A percentile compares a stretch with the other conserved stretches of the same genome.
phyloP scores from a whole-genome alignment of 2,797 vertebrate species.

The Phalloptychus januarius region DNA sequence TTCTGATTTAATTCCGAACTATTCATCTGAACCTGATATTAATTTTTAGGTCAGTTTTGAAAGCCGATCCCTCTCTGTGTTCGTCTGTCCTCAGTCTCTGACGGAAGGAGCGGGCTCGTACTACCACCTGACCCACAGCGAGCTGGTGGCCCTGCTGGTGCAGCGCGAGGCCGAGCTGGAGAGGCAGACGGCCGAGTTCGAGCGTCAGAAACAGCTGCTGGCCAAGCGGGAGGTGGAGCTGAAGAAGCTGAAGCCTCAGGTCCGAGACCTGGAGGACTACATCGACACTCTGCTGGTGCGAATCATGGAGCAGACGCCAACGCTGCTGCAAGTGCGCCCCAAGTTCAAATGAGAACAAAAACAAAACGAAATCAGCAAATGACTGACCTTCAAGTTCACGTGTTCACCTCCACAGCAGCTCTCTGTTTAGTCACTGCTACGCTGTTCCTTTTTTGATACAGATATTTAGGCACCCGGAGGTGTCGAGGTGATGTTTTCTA shows the following conservation, averaged over 20 bases:
- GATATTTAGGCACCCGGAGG: slow-evolving; percentile 63
- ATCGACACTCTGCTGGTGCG: slow-evolving; percentile 96
- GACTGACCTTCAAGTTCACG: slow-evolving; percentile 27
- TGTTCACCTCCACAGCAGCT: slow-evolving; percentile 62
- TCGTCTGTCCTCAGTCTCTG: slow-evolving; percentile 49
- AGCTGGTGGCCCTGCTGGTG: slow-evolving; percentile 90
- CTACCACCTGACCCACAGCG: slow-evolving; percentile 93
- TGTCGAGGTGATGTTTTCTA: slow-evolving; percentile 48
- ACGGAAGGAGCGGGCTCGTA: slow-evolving; percentile 89
- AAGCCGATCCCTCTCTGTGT: not conserved
- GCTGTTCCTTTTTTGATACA: slow-evolving; percentile 79
- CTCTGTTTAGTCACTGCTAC: slow-evolving; percentile 79
- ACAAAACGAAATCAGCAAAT: not conserved
- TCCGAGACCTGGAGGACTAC: slow-evolving; percentile 95
- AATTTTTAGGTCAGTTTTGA: not conserved
- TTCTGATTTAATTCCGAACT: not conserved
- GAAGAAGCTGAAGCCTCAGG: slow-evolving; percentile 86
- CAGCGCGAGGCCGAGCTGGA: slow-evolving; percentile 88
- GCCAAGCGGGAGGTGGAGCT: slow-evolving; percentile 91
- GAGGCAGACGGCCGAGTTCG: slow-evolving; percentile 83
- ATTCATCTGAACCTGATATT: too few species aligned
- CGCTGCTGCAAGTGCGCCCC: slow-evolving; percentile 90
- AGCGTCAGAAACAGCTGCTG: slow-evolving; percentile 84
- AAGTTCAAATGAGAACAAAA: slow-evolving; percentile 75
- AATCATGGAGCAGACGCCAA: slow-evolving; percentile 97